A percentile compares a stretch with the other conserved stretches of the same genome.
phyloP scores from a whole-genome alignment of 2,888 invertebrate genomes.

The Lagria hirta region DNA sequence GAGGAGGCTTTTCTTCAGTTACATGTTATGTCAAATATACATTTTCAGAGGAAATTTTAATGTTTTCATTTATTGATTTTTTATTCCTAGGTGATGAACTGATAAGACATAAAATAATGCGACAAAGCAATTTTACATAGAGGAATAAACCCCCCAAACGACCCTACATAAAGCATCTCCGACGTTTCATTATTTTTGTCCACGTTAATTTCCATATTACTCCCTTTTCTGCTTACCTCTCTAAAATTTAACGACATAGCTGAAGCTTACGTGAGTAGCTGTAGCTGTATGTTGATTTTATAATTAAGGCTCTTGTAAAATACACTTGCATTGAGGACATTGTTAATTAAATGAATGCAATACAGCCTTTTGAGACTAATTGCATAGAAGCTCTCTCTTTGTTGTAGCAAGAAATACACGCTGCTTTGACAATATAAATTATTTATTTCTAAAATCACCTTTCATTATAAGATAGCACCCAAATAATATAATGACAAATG shows the following conservation, averaged over 20 bases:
- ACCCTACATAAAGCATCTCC: constrained; percentile 3
- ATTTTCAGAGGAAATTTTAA: too few relatives aligned
- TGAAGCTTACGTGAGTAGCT: constrained; percentile 7
- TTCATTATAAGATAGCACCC: constrained; percentile 48
- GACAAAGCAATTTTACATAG: too few relatives aligned
- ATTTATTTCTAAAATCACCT: constrained; percentile 39
- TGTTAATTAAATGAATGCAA: constrained; percentile 9
- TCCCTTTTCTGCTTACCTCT: constrained; percentile 9
- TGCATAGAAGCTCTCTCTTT: too few relatives aligned
- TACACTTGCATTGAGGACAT: constrained; percentile 1
- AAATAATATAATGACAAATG: constrained; percentile 44
- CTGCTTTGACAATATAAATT: constrained; percentile 9
- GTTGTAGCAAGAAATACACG: too few relatives aligned
- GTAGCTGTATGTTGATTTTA: constrained; percentile 5
- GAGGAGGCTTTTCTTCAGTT: too few relatives aligned
- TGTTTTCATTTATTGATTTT: too few relatives aligned
- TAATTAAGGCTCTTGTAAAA: constrained; percentile 4
- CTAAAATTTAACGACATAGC: constrained; percentile 9
- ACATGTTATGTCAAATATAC: too few relatives aligned
- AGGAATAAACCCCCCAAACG: too few relatives aligned
- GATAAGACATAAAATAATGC: too few relatives aligned
- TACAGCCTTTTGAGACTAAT: too few relatives aligned
- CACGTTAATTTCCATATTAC: too few relatives aligned
- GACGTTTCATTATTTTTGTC: constrained; percentile 7
- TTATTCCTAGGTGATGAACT: too few relatives aligned